Evolutionary conservation across 2,888 invertebrate species (phyloP).

Genomic region (Apocheima hispidaria): DNA sequence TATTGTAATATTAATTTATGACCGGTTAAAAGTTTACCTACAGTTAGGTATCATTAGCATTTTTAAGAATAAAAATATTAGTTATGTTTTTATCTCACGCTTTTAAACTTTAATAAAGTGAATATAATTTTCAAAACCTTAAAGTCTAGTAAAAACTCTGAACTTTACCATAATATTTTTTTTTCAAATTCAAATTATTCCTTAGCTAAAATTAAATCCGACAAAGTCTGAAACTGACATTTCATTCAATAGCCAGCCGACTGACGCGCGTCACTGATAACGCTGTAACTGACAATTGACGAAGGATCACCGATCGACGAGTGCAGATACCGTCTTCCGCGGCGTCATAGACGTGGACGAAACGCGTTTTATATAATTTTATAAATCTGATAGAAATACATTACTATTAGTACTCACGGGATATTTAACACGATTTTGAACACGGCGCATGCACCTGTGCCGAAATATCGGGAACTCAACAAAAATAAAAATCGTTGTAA

Average conservation of each 20-base stretch:
- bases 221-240: conserved; percentile 63
- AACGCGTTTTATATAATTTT: conserved; percentile 49
- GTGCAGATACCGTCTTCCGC: conserved; percentile 57
- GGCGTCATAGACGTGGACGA: conserved; percentile 54
- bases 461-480: too few relatives aligned
- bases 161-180: neutral
- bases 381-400: conserved; percentile 8
- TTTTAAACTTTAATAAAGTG: too few relatives aligned
- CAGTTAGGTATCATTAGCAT: neutral
- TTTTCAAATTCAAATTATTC: conserved; percentile 19
- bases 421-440: too few relatives aligned
- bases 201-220: conserved; percentile 47
- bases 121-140: too few relatives aligned
- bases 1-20: neutral
- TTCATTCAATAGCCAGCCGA: conserved; percentile 72
- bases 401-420: neutral
- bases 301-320: conserved; percentile 72
- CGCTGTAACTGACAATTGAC: conserved; percentile 70
- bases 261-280: conserved; percentile 75
- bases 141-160: neutral
- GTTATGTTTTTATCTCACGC: too few relatives aligned
- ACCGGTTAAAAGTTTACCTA: conserved; percentile 5
- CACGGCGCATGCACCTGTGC: too few relatives aligned
- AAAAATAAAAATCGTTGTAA: too few relatives aligned
- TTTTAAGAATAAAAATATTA: neutral